These are phyloP conservation scores for Hydrotaea cyrtoneurina DNA, from an alignment of 2,888 invertebrate species.

Conservation along the genomic window DNA sequence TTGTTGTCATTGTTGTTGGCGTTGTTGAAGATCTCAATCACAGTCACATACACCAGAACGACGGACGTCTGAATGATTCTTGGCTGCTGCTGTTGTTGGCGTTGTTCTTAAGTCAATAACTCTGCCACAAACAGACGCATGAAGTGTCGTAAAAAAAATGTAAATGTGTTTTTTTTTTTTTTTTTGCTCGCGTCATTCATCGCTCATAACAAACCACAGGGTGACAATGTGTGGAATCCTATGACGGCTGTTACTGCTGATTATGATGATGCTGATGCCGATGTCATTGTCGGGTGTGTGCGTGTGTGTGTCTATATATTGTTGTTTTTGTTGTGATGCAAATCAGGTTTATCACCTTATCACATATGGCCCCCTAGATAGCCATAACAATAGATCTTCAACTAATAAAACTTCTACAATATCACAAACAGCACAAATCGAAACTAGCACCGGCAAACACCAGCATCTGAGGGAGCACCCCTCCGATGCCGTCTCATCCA, in stretches of 20 bases:
- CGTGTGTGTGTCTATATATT: too few species aligned
- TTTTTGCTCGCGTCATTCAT: constrained; percentile 31
- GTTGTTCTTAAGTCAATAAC: constrained; percentile 61
- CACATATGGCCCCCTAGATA: background rate
- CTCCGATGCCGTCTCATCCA: background rate
- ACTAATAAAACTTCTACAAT: background rate
- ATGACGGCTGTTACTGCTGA: constrained; percentile 6
- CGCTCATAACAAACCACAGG: constrained; percentile 25
- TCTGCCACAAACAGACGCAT: constrained; percentile 62
- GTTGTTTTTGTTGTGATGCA: constrained; percentile 50
- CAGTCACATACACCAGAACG: constrained; percentile 35
- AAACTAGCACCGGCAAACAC: constrained; percentile 12
- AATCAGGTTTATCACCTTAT: constrained; percentile 54
- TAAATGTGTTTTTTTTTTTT: constrained; percentile 32
- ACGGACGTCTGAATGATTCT: constrained; percentile 39
- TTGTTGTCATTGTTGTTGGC: background rate
- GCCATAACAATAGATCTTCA: constrained; percentile 13
- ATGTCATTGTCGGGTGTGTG: constrained; percentile 2
- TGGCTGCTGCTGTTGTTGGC: constrained; percentile 23
- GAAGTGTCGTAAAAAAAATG: constrained; percentile 55
- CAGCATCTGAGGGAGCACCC: background rate
- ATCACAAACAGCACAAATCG: background rate
- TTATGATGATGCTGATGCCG: constrained; percentile 2
- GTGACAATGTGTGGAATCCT: background rate
- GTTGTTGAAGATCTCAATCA: constrained; percentile 44